phyloP scores from a whole-genome alignment of 2,888 invertebrate genomes.

The Troides oblongomaculatus region DNA sequence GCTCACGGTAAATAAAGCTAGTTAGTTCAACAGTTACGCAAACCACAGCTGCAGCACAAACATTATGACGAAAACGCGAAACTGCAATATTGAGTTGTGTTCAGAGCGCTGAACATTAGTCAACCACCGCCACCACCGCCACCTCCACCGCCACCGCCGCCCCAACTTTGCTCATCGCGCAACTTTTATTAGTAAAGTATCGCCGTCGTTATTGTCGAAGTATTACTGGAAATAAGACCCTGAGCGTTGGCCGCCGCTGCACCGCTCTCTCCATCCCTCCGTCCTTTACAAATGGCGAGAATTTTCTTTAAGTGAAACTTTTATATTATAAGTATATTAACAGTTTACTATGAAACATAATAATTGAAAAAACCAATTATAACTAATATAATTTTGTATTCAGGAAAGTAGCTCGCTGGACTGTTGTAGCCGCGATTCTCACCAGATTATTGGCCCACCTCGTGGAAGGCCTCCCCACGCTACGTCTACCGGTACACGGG shows the following conservation, averaged over 20 bases:
- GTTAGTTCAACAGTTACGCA: conserved; percentile 24
- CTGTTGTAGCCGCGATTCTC: no score
- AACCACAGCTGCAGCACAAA: conserved; percentile 27
- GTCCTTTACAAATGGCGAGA: conserved; percentile 9
- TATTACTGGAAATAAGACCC: conserved; percentile 27
- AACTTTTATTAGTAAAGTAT: conserved; percentile 29
- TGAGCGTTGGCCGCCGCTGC: conserved; percentile 13
- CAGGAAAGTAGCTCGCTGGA: no score
- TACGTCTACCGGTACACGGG: no score
- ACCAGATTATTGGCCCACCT: no score
- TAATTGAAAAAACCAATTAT: no score
- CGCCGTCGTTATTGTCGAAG: conserved; percentile 26
- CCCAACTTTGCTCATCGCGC: conserved; percentile 24
- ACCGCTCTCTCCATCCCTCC: not conserved
- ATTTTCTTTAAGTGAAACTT: not conserved
- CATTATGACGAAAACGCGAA: conserved; percentile 39
- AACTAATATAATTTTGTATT: no score
- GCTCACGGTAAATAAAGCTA: conserved; percentile 19
- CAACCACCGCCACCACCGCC: conserved; percentile 28
- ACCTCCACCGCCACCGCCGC: not conserved
- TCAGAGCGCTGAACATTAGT: conserved; percentile 45
- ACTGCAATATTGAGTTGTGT: conserved; percentile 45
- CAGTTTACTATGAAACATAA: no score
- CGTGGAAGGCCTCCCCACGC: no score
- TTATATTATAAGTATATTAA: no score